Base-by-base conservation (phyloP, 2,113 vertebrate genomes). In the Nettapus auritus region DNA sequence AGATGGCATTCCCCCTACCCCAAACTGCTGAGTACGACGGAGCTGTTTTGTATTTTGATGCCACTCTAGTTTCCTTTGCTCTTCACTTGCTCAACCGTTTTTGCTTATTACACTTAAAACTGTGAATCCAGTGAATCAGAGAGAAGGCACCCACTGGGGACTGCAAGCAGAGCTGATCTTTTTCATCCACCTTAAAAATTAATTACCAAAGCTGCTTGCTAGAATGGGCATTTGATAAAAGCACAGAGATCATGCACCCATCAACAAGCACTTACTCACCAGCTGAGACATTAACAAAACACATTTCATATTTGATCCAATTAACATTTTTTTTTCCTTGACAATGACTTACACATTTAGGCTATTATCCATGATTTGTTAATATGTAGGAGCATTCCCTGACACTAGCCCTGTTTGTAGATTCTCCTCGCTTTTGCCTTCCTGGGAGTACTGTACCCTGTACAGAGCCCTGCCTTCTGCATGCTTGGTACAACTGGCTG, bases 321-420 rank as follows among this genome's bases (percentile, higher is more conserved):
- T 96, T 94, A 96, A 86, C 77, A 82, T 50, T 50, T 50, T 44
- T 74, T 74, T 16, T 1, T 53, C 87, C 60, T 50, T 9, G 15
- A 82, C 92, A 95, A 71, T 73, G 74, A 73, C 57, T 63, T 92
- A 62, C 59, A 22, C 79, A 82, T 86, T 93, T 66, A 92, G 57
- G 93, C 83, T 86, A 79, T 96, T 89, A 76, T 90, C 42, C 46
- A 76, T 74, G 86, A 79, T 93, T 87, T 81, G 44, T 44, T 90
- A 93, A 86, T 92, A 84, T 33, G 81, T 76, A 78, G 82, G 84
- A 92, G 94, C 80, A 82, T 90, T 94, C 81, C 77, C 81, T 66
- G 66, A 90, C 88, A 59, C 83, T 95, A 96, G 95, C 95, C 96
- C 93, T 90, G 88, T 96, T 94, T 94, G 94, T 23, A 88, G 77